Base-by-base conservation (phyloP, 64 coral and sea anemone species). In the Pocillopora verrucosa region DNA sequence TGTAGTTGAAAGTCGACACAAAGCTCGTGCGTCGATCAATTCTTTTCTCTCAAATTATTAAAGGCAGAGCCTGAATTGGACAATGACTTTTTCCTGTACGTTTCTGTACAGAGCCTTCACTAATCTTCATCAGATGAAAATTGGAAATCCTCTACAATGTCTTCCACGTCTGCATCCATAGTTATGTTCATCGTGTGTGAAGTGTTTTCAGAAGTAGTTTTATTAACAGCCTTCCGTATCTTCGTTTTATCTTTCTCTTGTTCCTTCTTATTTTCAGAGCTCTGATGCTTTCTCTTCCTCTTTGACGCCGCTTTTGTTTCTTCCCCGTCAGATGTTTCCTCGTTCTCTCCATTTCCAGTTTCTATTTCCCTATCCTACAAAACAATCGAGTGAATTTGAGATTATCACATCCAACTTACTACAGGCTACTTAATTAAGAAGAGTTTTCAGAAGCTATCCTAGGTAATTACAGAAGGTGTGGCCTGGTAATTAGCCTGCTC, bases 101-200 rank as follows among this genome's bases (percentile, higher is more conserved):
- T 6, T 14, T 76, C 3, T 51, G 36, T 38, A 51, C 37, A 76
- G 16, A 19, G 10, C 7, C 51, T 2, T 25, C 38, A 9, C 56
- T 85, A 85, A 67, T 96, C 91, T 58, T 96, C 94, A 67, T 93
- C 94, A 17, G 94, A 96, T 10, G 94, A 96, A 38, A 96, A 93
- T 13, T 69, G 91, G 51, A 96, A 90, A 76, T 96, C 94, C 59
- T 93, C 80, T 2, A 96, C 94, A 51, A 96, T 82, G 56, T 96
- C 94, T 20, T 96, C 94, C 45, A 10, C 63, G 61, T 92, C 91
- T 22, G 13, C 79, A 3, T 69, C 86, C 16, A 3, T 38, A 13
- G 38, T 14, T 56, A 26, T 19, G 16, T 38, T 51, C 36, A 16
- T 77, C 41, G 86, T 20, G 10, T 60, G 58, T 35, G 36, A 5